These are phyloP conservation scores for Syngnathus typhle DNA, from an alignment of 2,113 vertebrate genomes.

Conservation along the genomic window DNA sequence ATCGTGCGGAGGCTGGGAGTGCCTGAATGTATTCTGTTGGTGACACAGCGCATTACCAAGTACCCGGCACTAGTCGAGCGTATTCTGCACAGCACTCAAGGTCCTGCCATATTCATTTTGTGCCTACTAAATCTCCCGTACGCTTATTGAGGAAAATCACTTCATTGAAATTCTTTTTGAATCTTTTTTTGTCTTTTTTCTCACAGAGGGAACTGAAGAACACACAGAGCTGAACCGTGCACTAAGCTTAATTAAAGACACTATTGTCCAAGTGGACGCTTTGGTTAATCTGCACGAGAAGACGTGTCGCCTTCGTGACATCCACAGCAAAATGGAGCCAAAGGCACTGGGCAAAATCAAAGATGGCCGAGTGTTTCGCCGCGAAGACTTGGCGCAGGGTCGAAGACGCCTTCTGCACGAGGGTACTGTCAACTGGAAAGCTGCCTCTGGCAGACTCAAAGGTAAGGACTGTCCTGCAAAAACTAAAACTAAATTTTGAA, in stretches of 20 bases:
- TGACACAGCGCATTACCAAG: constrained; percentile 95
- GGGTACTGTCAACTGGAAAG: constrained; percentile 86
- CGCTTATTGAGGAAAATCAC: neutral
- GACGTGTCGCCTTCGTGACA: constrained; percentile 79
- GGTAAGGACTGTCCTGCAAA: constrained; percentile 56
- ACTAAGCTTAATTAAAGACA: constrained; percentile 79
- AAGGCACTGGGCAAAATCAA: constrained; percentile 84
- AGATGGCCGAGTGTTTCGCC: constrained; percentile 81
- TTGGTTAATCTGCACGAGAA: constrained; percentile 83
- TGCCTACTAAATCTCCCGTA: neutral
- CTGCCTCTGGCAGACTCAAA: constrained; percentile 86
- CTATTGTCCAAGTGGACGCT: constrained; percentile 82
- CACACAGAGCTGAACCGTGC: constrained; percentile 77
- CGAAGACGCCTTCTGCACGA: constrained; percentile 75
- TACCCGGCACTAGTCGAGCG: constrained; percentile 91
- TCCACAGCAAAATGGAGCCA: constrained; percentile 80
- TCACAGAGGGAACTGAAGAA: constrained; percentile 78
- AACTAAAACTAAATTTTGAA: too few species aligned
- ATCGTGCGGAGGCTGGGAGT: constrained; percentile 87
- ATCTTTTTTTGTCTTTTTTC: neutral
- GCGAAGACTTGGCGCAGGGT: constrained; percentile 77
- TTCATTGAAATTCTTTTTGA: neutral
- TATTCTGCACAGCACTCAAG: constrained; percentile 87
- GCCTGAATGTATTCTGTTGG: constrained; percentile 87
- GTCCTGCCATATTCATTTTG: constrained; percentile 50